phyloP scores from a whole-genome alignment of 2,797 vertebrate genomes.

The Acipenser oxyrinchus region DNA sequence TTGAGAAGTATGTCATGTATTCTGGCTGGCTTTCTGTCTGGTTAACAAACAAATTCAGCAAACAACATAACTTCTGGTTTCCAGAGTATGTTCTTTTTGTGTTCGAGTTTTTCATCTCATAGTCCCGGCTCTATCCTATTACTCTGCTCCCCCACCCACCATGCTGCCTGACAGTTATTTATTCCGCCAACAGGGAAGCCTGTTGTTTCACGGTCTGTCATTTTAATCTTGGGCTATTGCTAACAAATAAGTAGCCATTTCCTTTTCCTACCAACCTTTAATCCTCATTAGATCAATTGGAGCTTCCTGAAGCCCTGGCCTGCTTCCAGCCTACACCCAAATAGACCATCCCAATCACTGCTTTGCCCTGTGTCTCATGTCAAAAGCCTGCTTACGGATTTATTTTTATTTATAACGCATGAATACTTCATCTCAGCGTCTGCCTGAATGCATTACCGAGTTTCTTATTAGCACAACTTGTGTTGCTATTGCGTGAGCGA shows the following conservation, averaged over 20 bases:
- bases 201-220: constrained; percentile 20
- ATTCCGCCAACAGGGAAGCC: constrained; percentile 6
- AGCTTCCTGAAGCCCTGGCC: constrained; percentile 38
- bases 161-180: neutral
- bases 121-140: neutral
- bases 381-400: too few species aligned
- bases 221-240: constrained; percentile 28
- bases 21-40: too few species aligned
- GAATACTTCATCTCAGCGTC: too few species aligned
- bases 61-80: too few species aligned
- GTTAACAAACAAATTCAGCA: too few species aligned
- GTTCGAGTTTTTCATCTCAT: too few species aligned
- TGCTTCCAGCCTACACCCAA: constrained; percentile 21
- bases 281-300: constrained; percentile 37
- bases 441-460: too few species aligned
- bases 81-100: too few species aligned
- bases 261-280: constrained; percentile 18
- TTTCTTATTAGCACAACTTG: too few species aligned
- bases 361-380: neutral
- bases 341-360: neutral
- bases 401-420: too few species aligned
- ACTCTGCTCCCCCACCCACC: neutral
- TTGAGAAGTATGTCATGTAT: too few species aligned
- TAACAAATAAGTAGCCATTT: constrained; percentile 25
- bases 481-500: too few species aligned